These are phyloP conservation scores for Eueides isabella DNA, from an alignment of 1,140 invertebrate genomes.

Conservation along the genomic window DNA sequence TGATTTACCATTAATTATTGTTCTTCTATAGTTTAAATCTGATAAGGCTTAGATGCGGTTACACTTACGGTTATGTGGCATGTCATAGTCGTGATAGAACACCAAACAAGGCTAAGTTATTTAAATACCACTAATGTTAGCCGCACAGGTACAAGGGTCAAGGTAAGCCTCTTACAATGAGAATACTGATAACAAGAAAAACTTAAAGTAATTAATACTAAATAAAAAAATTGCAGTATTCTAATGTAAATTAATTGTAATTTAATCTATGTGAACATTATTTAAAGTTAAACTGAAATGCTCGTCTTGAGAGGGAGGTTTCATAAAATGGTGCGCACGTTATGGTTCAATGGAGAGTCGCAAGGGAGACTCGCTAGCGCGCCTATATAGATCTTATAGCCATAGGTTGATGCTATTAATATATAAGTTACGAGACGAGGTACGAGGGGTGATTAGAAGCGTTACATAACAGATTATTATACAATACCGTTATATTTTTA, in stretches of 20 bases:
- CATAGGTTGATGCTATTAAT: conserved; percentile 28
- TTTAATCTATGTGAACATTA: too few relatives aligned
- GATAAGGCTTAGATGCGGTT: conserved; percentile 63
- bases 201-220: conserved; percentile 23
- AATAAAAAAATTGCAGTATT: not conserved
- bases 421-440: conserved; percentile 20
- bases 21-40: conserved; percentile 43
- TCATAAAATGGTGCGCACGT: conserved; percentile 38
- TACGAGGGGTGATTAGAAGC: not conserved
- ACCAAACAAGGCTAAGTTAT: conserved; percentile 60
- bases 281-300: not conserved
- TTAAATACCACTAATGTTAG: conserved; percentile 30
- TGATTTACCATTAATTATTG: conserved; percentile 36
- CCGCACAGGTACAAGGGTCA: conserved; percentile 51
- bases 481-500: not conserved
- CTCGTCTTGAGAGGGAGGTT: conserved; percentile 4
- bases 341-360: conserved; percentile 33
- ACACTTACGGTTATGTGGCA: conserved; percentile 49
- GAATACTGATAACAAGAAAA: conserved; percentile 28
- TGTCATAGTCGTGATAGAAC: conserved; percentile 45
- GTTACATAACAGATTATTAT: not conserved
- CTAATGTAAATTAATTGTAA: not conserved
- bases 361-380: conserved; percentile 23
- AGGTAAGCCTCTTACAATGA: conserved; percentile 56
- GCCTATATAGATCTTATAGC: conserved; percentile 23